Conservation (phyloP, 2,797 vertebrate genomes). For the Rhinophrynus dorsalis region DNA sequence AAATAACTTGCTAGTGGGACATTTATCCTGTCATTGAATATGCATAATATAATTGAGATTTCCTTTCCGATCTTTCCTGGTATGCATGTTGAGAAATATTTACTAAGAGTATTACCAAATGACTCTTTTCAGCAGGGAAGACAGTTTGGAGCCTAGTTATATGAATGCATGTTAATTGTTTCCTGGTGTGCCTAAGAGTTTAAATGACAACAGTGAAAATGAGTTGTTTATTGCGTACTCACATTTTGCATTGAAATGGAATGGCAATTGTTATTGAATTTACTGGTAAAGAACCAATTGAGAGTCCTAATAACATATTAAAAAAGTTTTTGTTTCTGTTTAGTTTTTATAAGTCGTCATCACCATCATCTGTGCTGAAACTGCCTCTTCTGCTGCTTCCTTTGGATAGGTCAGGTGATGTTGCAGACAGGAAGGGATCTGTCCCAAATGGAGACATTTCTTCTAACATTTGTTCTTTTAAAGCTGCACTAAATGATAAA, state of each 20-base stretch:
- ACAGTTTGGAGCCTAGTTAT: background rate
- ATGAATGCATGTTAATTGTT: background rate
- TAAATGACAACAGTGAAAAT: no score
- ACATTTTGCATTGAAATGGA: conserved; percentile 10
- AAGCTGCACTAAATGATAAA: conserved; percentile 89
- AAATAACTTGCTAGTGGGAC: conserved; percentile 7
- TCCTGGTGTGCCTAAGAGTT: no score
- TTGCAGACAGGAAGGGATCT: conserved; percentile 87
- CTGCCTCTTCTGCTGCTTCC: conserved; percentile 92
- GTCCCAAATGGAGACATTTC: conserved; percentile 85
- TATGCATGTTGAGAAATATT: conserved; percentile 5
- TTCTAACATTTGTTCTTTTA: conserved; percentile 90
- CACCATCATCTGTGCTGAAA: conserved; percentile 86
- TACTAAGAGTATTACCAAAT: no score
- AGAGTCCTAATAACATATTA: no score
- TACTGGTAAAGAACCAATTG: no score
- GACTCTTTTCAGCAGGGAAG: no score
- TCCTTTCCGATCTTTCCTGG: conserved; percentile 1
- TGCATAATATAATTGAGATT: conserved; percentile 1
- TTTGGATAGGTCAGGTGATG: conserved; percentile 86
- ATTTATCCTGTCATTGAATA: background rate
- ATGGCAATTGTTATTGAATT: no score
- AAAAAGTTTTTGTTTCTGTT: no score
- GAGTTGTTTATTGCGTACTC: background rate
- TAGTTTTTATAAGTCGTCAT: no score